Conservation (phyloP, 2,113 vertebrate genomes). For the Sylvilagus bachmani region DNA sequence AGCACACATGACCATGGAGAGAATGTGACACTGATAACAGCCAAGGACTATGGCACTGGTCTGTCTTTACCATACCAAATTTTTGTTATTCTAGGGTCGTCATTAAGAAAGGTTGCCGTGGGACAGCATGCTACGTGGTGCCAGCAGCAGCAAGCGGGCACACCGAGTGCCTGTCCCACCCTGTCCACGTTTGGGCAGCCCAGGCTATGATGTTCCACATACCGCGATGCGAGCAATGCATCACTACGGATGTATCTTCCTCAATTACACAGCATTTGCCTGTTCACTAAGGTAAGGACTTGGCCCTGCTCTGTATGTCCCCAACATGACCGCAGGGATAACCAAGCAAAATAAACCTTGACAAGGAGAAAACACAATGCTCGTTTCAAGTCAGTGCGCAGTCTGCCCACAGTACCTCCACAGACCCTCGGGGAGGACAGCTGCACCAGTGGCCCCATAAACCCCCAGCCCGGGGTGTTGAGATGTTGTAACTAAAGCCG, state of each 20-base stretch:
- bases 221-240: too few species aligned
- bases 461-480: constrained; percentile 53
- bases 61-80: too few species aligned
- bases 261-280: not conserved
- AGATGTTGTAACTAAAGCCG: constrained; percentile 66
- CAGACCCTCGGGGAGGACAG: constrained; percentile 66
- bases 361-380: not conserved
- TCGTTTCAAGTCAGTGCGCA: not conserved
- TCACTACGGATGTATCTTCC: not conserved
- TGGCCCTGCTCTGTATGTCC: not conserved
- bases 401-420: not conserved
- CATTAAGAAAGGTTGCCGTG: too few species aligned
- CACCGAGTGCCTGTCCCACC: too few species aligned
- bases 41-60: too few species aligned
- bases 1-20: too few species aligned
- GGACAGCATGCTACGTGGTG: too few species aligned
- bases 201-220: too few species aligned
- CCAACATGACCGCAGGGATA: not conserved
- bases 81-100: too few species aligned
- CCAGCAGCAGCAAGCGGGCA: too few species aligned
- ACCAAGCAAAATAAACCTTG: constrained; percentile 38
- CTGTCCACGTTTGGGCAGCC: too few species aligned
- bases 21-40: too few species aligned
- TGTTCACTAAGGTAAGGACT: constrained; percentile 34
- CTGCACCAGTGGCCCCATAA: constrained; percentile 60